These are phyloP conservation scores for Accipiter virgatus DNA, from an alignment of 2,113 vertebrate species.

Conservation along the genomic window DNA sequence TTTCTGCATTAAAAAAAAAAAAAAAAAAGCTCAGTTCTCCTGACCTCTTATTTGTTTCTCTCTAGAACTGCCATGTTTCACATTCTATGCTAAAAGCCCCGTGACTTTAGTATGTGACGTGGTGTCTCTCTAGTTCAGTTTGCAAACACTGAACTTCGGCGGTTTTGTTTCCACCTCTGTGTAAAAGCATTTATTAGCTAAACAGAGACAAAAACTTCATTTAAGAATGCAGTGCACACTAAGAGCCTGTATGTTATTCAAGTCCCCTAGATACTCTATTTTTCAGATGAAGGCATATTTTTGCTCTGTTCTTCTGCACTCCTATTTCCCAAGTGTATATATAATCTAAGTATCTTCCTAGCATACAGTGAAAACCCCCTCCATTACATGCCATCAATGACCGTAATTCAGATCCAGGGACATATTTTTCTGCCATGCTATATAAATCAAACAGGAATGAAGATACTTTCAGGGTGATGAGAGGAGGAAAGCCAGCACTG, in stretches of 20 bases:
- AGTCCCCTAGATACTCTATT: background rate
- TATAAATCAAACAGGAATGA: conserved; percentile 31
- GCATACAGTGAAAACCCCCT: background rate
- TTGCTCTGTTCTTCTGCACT: background rate
- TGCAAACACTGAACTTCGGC: background rate
- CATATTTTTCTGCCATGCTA: background rate
- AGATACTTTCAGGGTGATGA: background rate
- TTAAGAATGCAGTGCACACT: background rate
- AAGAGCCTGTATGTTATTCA: background rate
- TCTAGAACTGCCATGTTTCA: background rate
- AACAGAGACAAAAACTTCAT: background rate
- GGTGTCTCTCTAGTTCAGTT: background rate
- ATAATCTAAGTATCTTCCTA: background rate
- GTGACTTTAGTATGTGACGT: background rate
- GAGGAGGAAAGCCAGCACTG: background rate
- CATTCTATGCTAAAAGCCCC: background rate
- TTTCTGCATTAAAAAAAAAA: background rate
- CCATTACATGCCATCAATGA: background rate
- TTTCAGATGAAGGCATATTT: background rate
- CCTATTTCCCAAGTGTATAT: background rate
- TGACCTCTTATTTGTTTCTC: background rate
- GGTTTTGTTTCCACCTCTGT: background rate
- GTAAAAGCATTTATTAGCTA: background rate
- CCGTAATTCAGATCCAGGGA: background rate
- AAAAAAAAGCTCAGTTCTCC: background rate